A percentile compares a stretch with the other conserved stretches of the same genome.
Conservation (phyloP, 2,797 vertebrate species). For the Parambassis ranga region DNA sequence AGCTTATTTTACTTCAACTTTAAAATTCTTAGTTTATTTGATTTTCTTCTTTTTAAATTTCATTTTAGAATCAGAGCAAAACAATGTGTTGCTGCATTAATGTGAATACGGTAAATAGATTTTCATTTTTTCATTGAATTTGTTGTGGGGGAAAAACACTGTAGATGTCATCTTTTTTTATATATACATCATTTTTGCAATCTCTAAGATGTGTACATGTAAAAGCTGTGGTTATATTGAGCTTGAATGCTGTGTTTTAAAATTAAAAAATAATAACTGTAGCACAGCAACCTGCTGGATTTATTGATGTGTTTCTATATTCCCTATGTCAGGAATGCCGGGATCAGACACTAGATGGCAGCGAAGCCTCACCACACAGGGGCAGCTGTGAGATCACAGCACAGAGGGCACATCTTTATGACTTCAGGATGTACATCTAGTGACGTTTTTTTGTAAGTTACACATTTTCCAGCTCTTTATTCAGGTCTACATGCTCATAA, state of each 20-base stretch:
- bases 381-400: too few species aligned
- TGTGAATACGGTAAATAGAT: slow-evolving; percentile 73
- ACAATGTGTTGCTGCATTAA: slow-evolving; percentile 62
- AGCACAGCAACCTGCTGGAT: background rate
- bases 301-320: background rate
- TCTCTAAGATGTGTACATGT: slow-evolving; percentile 90
- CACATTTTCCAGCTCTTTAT: too few species aligned
- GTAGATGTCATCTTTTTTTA: slow-evolving; percentile 57
- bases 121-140: slow-evolving; percentile 40
- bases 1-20: slow-evolving; percentile 59
- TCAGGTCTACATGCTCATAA: too few species aligned
- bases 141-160: slow-evolving; percentile 58
- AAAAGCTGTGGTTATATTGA: slow-evolving; percentile 94
- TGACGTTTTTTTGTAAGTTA: too few species aligned
- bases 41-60: slow-evolving; percentile 33
- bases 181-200: slow-evolving; percentile 78
- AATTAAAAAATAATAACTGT: slow-evolving; percentile 85
- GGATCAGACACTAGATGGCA: slow-evolving; percentile 65
- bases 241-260: slow-evolving; percentile 96
- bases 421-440: too few species aligned
- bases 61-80: slow-evolving; percentile 62
- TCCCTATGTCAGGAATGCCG: background rate
- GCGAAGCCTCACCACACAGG: slow-evolving; percentile 23
- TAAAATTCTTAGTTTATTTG: slow-evolving; percentile 22
- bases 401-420: too few species aligned